Evolutionary conservation across 2,797 vertebrate genomes (phyloP), one percentile per base, ranked within the genome.

Genomic region (Alcedo atthis): DNA sequence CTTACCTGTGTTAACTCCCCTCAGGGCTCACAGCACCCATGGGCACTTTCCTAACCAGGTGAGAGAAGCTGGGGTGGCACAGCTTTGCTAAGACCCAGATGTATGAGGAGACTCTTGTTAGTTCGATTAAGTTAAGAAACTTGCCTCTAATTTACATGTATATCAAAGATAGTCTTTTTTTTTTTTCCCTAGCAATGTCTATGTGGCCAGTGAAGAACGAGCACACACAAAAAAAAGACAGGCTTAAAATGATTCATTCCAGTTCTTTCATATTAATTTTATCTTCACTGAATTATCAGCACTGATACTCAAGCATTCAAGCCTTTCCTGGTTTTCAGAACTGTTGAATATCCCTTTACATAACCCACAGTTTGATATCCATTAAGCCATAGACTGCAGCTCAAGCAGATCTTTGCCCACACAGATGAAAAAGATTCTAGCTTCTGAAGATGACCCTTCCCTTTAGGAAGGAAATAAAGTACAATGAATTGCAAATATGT

Each of bases 1-100:
- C 48, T 71, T 53, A 25, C 8, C 59, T 12, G 37, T 37, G 37
- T 37, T 37, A 46, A 7, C 42, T 40, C 74, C 24, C 57, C 9
- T 0, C 0, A 0, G 63, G 45, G 46, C 0, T n/a, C n/a, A n/a
- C n/a, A 37, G 40, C 32, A 42, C 2, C n/a, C 54, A 43, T 18
- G 24, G 28, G 26, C 20, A 59, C 40, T 33, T 67, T 67, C 42
- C 54, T 32, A 45, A 61, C 16, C 51, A 75, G 33, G 45, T 53
- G 86, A 78, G 33, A 61, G 42, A 6, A 79, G 21, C 16, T 66
- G 51, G 12, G 51, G 25, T 5, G 21, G 53, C 22, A 53, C 9
- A 48, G 61, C 64, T 92, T 53, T 37, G n/a, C 37, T 54, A 69
- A 79, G 66, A 33, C 18, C 28, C 20, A 75, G 26, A 64, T 18